Evolutionary conservation across 2,797 vertebrate genomes (phyloP).

Genomic region (Caiman crocodilus): DNA sequence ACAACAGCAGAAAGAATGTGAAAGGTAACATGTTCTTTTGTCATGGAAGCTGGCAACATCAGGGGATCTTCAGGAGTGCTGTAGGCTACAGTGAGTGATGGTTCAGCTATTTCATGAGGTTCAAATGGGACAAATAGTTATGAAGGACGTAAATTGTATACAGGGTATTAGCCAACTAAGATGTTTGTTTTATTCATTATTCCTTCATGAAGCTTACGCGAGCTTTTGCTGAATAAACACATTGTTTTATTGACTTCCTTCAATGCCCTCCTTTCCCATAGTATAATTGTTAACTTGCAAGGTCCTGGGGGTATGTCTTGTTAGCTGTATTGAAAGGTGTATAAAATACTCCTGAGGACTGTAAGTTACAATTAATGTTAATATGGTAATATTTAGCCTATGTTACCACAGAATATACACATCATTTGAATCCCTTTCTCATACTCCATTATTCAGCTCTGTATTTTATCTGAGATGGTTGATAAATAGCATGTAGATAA

Average conservation of each 20-base stretch:
- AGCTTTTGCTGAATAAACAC: not conserved
- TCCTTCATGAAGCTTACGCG: not conserved
- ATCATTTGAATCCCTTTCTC: not conserved
- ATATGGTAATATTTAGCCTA: not conserved
- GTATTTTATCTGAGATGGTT: constrained; percentile 29
- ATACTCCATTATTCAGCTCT: not conserved
- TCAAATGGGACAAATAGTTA: not conserved
- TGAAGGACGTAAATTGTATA: not conserved
- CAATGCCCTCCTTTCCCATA: not conserved
- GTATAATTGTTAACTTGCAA: not conserved
- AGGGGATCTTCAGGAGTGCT: not conserved
- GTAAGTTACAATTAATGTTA: not conserved
- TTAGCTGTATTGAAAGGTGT: not conserved
- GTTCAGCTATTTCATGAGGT: not conserved
- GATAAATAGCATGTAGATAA: constrained; percentile 23
- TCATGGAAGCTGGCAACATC: not conserved
- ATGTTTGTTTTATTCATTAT: not conserved
- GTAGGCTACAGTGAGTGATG: not conserved
- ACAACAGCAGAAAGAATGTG: not conserved
- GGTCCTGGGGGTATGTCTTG: not conserved
- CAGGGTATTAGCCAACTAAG: not conserved
- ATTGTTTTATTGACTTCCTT: not conserved
- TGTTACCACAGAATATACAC: not conserved
- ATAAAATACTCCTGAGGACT: constrained; percentile 2
- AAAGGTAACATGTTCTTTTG: not conserved